Evolutionary conservation across 2,888 invertebrate genomes (phyloP), one percentile per base, ranked within the genome.

Genomic region (Lamproptera curius): DNA sequence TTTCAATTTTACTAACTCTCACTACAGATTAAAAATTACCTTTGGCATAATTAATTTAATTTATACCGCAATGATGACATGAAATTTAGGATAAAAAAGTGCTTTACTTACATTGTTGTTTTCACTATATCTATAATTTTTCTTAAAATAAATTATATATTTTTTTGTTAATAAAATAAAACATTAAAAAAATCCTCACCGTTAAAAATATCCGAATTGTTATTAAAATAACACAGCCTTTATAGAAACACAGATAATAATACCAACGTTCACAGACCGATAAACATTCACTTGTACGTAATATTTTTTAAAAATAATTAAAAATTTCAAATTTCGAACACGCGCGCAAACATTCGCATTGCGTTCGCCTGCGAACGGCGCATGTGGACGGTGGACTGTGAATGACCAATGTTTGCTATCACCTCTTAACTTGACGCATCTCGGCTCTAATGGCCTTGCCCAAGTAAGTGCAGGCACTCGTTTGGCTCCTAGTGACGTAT

Each of bases 341-440:
- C 48, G 10, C 40, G 40, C 40, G 40, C 16, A n/a, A 34, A 16
- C 8, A 23, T 39, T 26, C 23, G 42, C 38, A 40, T 43, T 41
- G 35, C 43, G 35, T 26, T 16, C 40, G 46, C 40, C 35, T 40
- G 49, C 40, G 40, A 35, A 40, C 40, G 49, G 20, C 16, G 42
- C 34, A 39, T 10, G 44, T 44, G 39, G 49, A 40, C 36, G 44
- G 44, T 44, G 40, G 13, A 44, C 44, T 36, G 35, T 46, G 40
- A 49, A 44, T 44, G 49, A 40, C 48, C 42, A 48, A 23, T 28
- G 23, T 15, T 28, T 33, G 42, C 43, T 43, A 49, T 43, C 48
- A 48, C 42, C 33, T 14, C 17, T 48, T 48, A 49, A 46, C 28
- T 46, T 39, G 16, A 43, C 28, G 39, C 43, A 49, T 49, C 43